These are phyloP conservation scores for Ecliptopera silaceata DNA, from an alignment of 2,888 invertebrate species.

Conservation along the genomic window DNA sequence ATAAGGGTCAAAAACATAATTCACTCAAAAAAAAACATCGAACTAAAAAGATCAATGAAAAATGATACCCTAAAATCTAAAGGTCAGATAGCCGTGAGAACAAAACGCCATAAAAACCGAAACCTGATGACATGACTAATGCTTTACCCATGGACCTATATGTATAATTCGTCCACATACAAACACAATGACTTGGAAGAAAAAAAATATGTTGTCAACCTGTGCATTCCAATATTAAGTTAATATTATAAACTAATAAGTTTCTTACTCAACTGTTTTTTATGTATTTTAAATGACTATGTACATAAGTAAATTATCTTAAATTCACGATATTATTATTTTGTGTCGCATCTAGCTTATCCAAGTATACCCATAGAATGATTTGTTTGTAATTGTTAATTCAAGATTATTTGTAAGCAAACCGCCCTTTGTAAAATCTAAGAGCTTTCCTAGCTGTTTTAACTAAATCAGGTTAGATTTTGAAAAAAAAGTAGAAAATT, in stretches of 20 bases:
- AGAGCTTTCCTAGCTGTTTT: no score
- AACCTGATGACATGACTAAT: slow-evolving; percentile 39
- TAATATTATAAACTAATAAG: neutral
- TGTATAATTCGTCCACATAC: slow-evolving; percentile 19
- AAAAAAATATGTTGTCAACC: neutral
- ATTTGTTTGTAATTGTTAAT: no score
- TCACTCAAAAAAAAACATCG: slow-evolving; percentile 22
- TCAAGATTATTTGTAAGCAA: no score
- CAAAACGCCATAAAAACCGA: slow-evolving; percentile 31
- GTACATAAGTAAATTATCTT: no score
- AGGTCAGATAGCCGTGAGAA: slow-evolving; percentile 37
- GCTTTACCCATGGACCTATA: slow-evolving; percentile 25
- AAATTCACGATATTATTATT: no score
- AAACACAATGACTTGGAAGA: neutral
- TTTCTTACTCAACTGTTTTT: no score
- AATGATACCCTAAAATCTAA: slow-evolving; percentile 30
- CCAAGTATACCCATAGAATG: no score
- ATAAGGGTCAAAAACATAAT: slow-evolving; percentile 16
- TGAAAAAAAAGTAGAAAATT: no score
- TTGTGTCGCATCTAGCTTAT: no score
- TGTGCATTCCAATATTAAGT: neutral
- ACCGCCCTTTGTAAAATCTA: no score
- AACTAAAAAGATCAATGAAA: slow-evolving; percentile 26
- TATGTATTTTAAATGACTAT: no score
- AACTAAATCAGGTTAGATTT: no score